phyloP scores from a whole-genome alignment of 35 echinoderm and acorn worm species.

The Heliocidaris tuberculata region DNA sequence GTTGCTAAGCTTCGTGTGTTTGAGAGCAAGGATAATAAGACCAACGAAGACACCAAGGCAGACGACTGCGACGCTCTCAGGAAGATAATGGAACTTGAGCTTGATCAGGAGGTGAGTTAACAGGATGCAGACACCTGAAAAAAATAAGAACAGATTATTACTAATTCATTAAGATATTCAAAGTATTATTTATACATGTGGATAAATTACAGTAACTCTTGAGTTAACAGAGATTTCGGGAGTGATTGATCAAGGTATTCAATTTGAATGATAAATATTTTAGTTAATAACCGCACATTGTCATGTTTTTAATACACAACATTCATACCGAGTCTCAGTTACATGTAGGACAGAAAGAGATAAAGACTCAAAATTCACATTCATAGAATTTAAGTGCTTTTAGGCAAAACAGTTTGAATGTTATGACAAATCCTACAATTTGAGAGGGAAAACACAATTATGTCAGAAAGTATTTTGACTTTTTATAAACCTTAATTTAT shows the following conservation, averaged over 20 bases:
- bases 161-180: neutral
- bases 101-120: slow-evolving; percentile 89
- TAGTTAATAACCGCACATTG: too few relatives aligned
- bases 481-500: too few relatives aligned
- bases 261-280: neutral
- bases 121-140: slow-evolving; percentile 74
- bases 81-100: slow-evolving; percentile 91
- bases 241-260: neutral
- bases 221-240: neutral
- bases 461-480: too few relatives aligned
- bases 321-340: too few relatives aligned
- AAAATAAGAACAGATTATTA: slow-evolving; percentile 5
- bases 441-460: too few relatives aligned
- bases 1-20: slow-evolving; percentile 61
- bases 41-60: slow-evolving; percentile 81
- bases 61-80: slow-evolving; percentile 93
- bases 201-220: neutral
- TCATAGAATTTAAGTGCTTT: too few relatives aligned
- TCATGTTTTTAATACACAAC: too few relatives aligned
- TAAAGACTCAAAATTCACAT: too few relatives aligned
- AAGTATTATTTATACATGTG: neutral
- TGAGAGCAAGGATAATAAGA: slow-evolving; percentile 69
- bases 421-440: too few relatives aligned
- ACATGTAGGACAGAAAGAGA: too few relatives aligned
- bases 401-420: too few relatives aligned